Evolutionary conservation across 2,888 invertebrate genomes (phyloP), one percentile per base, ranked within the genome.

Genomic region (Campopleginae sp.): DNA sequence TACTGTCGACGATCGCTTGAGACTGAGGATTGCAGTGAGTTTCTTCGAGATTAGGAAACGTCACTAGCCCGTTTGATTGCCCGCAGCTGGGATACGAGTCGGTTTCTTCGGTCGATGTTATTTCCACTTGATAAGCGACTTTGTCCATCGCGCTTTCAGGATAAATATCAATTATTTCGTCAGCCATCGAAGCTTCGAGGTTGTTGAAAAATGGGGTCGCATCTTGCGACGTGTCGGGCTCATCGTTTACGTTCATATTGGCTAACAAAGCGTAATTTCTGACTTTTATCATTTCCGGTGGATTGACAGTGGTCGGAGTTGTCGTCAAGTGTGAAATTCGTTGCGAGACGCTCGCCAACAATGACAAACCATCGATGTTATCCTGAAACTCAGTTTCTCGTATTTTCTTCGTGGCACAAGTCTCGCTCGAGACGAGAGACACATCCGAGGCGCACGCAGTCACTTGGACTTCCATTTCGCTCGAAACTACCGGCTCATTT

Each of bases 281-380:
- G 0, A 92, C 92, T 72, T 92, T 93, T 44, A 92, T 90, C 44
- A 90, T 86, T 33, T 90, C 90, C 6, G 79, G 72, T 44, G 80
- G 23, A 88, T 88, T 33, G 72, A 76, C 7, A 84, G 46, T 23
- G 33, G 12, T 12, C 23, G 33, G 17, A 68, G n/a, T 61, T 27
- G 85, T 81, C 66, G 77, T 91, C 33, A 90, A 86, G 44, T 89
- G 89, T 1, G 91, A 87, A 8, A 90, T 86, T 38, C 91, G 89
- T 51, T 93, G 92, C 0, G 93, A 93, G 4, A 94, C 92, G 74
- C 90, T 91, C 3, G 94, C 94, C 23, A 94, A 86, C 33, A 94
- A 85, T 23, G 92, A 91, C 3, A 94, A 86, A 10, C 93, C 93
- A 27, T 93, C 93, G 44, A 93, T 91, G 46, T 90, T 91, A n/a